Base-by-base conservation (phyloP, 2,113 vertebrate genomes). In the Anarhynchus alexandrinus region DNA sequence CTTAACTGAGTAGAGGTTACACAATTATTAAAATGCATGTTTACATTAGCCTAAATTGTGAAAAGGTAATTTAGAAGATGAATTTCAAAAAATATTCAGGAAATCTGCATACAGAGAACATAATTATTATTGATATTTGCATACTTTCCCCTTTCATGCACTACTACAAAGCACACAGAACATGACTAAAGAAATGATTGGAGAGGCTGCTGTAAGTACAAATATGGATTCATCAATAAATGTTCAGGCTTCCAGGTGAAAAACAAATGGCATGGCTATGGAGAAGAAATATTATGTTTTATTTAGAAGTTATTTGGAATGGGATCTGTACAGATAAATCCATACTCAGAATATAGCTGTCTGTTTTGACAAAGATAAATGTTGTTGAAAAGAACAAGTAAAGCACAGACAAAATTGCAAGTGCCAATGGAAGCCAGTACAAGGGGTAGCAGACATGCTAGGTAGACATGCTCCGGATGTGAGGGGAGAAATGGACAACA, bases 41-140 rank as follows among this genome's bases (percentile, higher is more conserved):
- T 97, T 97, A 90, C 90, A 94, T 97, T 98, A 95, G 67, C 70
- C 82, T 92, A 95, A 97, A 94, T 96, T 96, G 95, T 97, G 77
- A 65, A 97, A 97, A 98, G 97, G 91, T 97, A 97, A 97, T 98
- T 96, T 97, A 96, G 94, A 97, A 96, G 94, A 98, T 95, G 90
- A 97, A 96, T 98, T 97, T 97, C 87, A 93, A 94, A 94, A 97
- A 97, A 96, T 96, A 97, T 74, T 97, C 89, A 85, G 85, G 82
- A 96, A 98, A 98, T 98, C 92, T 98, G 90, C 97, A 98, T 98
- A 94, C 34, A 94, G 70, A 81, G 47, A 94, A 92, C 79, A 90
- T 97, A 97, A 96, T 98, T 97, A 96, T 97, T 98, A 97, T 90
- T 97, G 93, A 95, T 97, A 97, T 97, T 98, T 97, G 86, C 96